These are phyloP conservation scores for Leptobrachium leishanense DNA, from an alignment of 2,113 vertebrate species.

Conservation along the genomic window DNA sequence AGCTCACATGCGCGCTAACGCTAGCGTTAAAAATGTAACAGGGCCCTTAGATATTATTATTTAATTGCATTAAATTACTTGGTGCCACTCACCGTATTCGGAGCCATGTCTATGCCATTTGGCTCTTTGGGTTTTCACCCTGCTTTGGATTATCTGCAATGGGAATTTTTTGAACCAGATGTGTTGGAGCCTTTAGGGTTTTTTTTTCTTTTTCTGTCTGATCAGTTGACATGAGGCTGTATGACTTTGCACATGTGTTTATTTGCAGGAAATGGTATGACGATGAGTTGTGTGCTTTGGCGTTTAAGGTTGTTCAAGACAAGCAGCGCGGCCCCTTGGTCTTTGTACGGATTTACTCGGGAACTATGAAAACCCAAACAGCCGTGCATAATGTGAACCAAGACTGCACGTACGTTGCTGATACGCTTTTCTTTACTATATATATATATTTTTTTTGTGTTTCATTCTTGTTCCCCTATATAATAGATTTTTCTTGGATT, in stretches of 20 bases:
- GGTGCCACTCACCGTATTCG: no score
- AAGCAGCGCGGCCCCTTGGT: constrained; percentile 92
- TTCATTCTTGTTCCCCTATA: neutral
- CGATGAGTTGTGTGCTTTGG: constrained; percentile 87
- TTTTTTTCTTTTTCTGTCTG: no score
- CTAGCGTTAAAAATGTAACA: no score
- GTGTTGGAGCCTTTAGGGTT: no score
- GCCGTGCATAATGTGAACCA: constrained; percentile 90
- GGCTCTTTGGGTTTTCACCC: no score
- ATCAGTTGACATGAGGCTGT: no score
- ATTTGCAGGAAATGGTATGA: constrained; percentile 84
- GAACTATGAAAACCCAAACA: constrained; percentile 83
- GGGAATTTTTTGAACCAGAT: no score
- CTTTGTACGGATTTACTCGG: constrained; percentile 91
- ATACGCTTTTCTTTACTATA: neutral
- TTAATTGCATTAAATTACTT: no score
- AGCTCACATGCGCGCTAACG: no score
- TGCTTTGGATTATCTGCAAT: no score
- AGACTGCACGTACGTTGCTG: constrained; percentile 75
- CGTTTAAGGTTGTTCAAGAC: constrained; percentile 95
- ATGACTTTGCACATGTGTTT: neutral
- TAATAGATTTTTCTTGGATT: neutral
- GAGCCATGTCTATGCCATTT: no score
- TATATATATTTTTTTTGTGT: neutral
- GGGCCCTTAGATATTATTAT: no score